Evolutionary conservation across 2,113 vertebrate species (phyloP), one percentile per base, ranked within the genome.

Genomic region (Hemiscyllium ocellatum): DNA sequence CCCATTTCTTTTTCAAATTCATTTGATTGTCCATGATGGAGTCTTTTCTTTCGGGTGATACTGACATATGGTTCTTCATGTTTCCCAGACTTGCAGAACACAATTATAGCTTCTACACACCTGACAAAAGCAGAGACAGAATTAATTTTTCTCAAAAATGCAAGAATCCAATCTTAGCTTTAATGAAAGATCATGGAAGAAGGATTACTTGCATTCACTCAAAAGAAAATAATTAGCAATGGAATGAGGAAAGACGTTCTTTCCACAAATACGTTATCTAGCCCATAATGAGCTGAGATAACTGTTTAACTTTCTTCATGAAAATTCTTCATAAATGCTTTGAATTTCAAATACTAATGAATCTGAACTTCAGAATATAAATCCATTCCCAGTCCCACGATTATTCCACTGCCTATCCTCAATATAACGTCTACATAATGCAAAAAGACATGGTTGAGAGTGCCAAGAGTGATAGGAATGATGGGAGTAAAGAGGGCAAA

Each of bases 1-100:
- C 99, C 98, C 37, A 99, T 98, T 97, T 99, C 98, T 97, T 98
- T 98, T 97, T 99, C 99, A 96, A 98, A 97, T 96, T 98, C 98
- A 85, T 96, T 96, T 83, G 97, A 97, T 0, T 96, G 96, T 33
- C 97, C 98, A 0, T 98, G 97, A 96, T 97, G 98, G 96, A 99
- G 97, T 72, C 96, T 97, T 96, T 98, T 98, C 97, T 99, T 99
- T 96, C 98, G 98, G 78, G 98, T 98, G 96, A 99, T 98, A 96
- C 98, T 98, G 95, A 98, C 98, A 72, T 98, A 99, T 0, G 98
- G 98, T 96, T 99, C 99, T 96, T 99, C 99, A 83, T 97, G 96
- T 89, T 96, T 97, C 5, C 98, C 98, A 0, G 98, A 98, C 96
- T 97, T 97, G 96, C 97, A 99, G 97, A 98, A 99, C 80, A 99